Conservation (phyloP, 1,140 invertebrate species). For the Bombus sylvicola region DNA sequence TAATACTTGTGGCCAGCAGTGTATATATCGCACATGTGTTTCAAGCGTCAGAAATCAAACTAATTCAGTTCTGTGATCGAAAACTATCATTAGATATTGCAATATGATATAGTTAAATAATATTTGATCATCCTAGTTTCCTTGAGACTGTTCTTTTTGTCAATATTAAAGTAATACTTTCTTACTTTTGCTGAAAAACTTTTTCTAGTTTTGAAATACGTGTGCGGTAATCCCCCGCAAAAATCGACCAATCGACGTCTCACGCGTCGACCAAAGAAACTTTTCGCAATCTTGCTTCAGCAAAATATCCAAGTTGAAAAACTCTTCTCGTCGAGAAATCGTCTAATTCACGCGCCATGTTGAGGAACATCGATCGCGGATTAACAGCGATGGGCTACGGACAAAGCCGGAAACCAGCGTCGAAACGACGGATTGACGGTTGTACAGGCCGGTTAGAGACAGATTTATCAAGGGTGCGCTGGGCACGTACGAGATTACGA, state of each 20-base stretch:
- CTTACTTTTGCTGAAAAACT: too few relatives aligned
- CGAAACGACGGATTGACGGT: conserved; percentile 41
- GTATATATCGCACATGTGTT: too few relatives aligned
- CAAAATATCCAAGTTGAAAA: conserved; percentile 10
- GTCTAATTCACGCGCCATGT: conserved; percentile 4
- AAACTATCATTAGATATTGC: too few relatives aligned
- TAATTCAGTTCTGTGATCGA: too few relatives aligned
- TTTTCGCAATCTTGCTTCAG: background rate
- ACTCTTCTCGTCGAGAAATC: conserved; percentile 46
- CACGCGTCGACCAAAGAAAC: background rate
- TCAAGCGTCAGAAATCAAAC: too few relatives aligned
- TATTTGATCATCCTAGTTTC: too few relatives aligned
- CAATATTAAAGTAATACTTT: too few relatives aligned
- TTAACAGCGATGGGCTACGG: conserved; percentile 49
- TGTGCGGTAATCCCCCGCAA: background rate
- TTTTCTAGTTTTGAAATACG: too few relatives aligned
- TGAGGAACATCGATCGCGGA: conserved; percentile 59
- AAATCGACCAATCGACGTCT: background rate
- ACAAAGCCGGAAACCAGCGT: conserved; percentile 52
- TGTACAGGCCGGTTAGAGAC: conserved; percentile 3
- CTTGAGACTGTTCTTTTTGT: too few relatives aligned
- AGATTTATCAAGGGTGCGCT: conserved; percentile 25
- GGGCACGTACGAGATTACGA: conserved; percentile 65
- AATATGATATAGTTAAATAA: too few relatives aligned
- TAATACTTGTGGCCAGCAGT: too few relatives aligned